Percentiles rank a stretch among this genome's conserved stretches.
Conservation (phyloP, 2,797 vertebrate genomes). For the Danio tinwini region DNA sequence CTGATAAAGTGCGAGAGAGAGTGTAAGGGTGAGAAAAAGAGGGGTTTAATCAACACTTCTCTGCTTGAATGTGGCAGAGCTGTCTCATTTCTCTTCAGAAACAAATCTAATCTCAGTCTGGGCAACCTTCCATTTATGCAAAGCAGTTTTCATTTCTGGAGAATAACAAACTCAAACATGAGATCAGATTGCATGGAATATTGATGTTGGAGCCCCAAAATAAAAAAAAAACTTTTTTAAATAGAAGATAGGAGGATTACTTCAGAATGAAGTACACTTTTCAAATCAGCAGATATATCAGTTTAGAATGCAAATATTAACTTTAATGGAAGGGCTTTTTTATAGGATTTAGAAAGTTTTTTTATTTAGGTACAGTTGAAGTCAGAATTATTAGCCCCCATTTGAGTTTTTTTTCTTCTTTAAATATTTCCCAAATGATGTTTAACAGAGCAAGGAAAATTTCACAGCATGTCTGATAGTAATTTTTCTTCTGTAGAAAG, state of each 20-base stretch:
- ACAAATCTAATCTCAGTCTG: constrained; percentile 45
- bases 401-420: too few species aligned
- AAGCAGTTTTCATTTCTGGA: constrained; percentile 38
- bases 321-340: neutral
- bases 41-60: constrained; percentile 46
- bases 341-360: constrained; percentile 3
- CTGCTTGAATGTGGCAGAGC: constrained; percentile 40
- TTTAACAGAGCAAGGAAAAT: too few species aligned
- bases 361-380: neutral
- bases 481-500: too few species aligned
- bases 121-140: constrained; percentile 46
- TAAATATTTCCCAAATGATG: too few species aligned
- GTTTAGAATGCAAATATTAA: neutral
- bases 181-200: constrained; percentile 24
- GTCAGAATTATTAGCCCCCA: too few species aligned
- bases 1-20: neutral
- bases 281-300: neutral
- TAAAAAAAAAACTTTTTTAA: constrained; percentile 27
- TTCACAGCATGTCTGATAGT: too few species aligned
- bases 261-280: neutral
- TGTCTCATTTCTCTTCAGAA: constrained; percentile 41
- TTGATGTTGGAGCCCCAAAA: constrained; percentile 8
- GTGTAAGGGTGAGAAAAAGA: constrained; percentile 16
- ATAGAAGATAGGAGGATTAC: neutral
- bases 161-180: constrained; percentile 26